Evolutionary conservation across 2,888 invertebrate genomes (phyloP), one percentile per base, ranked within the genome.

Genomic region (Melanchra persicariae): DNA sequence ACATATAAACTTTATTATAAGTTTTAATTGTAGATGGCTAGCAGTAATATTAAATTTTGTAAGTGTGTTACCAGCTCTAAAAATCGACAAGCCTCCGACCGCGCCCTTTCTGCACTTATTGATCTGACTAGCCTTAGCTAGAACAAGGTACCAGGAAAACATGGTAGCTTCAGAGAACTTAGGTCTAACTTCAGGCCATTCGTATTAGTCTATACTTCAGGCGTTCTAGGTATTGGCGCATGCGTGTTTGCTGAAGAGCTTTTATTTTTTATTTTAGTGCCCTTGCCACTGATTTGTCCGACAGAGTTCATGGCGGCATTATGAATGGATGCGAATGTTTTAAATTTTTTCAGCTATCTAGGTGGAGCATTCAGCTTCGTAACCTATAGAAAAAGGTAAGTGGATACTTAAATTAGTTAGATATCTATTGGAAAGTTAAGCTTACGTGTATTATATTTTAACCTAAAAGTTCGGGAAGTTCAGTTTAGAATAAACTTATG

Each of bases 101-200:
- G 0, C 70, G 12, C 52, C 45, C 57, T 26, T n/a, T 12, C 5
- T 64, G 55, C 79, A 79, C n/a, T 17, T 77, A 77, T 77, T 77
- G 76, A 77, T 79, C n/a, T 10, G 26, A 37, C 17, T 5, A 30
- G 49, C 4, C 19, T 45, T 45, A 19, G 45, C 19, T 19, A 19
- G 19, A 22, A 19, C 7, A 45, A 15, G 10, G 8, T 74, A 77
- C 76, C 24, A 74, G 76, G 80, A 54, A 26, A 45, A n/a, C 75
- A 77, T 65, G 22, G 61, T n/a, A 6, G 22, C 24, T n/a, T 22
- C 58, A 34, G 74, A 79, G 54, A 43, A 60, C 17, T 60, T 61
- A 47, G 62, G 51, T 12, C 22, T 4, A 58, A 61, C 57, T 79
- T 79, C 43, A 61, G 60, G 55, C 30, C n/a, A n/a, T n/a, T n/a